Evolutionary conservation across 2,888 invertebrate species (phyloP).

Genomic region (Anticlea derivata): DNA sequence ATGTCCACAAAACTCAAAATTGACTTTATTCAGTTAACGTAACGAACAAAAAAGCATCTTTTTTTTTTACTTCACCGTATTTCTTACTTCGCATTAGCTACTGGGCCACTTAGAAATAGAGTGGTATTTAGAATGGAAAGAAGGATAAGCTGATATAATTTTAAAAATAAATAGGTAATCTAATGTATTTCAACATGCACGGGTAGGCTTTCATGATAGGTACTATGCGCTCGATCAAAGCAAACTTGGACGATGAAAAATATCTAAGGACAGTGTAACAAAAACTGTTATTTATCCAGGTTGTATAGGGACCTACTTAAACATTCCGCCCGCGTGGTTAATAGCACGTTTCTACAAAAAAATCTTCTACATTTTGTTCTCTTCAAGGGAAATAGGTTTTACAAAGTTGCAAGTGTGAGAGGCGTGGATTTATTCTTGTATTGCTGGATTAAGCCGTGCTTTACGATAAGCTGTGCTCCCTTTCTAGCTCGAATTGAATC

Average conservation of each 20-base stretch:
- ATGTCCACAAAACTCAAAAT: too few relatives aligned
- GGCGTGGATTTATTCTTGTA: constrained; percentile 51
- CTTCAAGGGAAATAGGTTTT: constrained; percentile 40
- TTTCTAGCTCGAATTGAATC: constrained; percentile 52
- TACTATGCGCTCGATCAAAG: constrained; percentile 30
- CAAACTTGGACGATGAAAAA: constrained; percentile 23
- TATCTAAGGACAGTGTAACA: constrained; percentile 30
- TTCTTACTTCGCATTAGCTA: too few relatives aligned
- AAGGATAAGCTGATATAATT: too few relatives aligned
- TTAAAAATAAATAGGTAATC: too few relatives aligned
- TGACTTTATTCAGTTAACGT: too few relatives aligned
- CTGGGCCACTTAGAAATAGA: too few relatives aligned
- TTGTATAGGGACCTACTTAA: constrained; percentile 37
- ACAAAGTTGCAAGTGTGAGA: constrained; percentile 48
- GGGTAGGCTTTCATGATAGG: constrained; percentile 11
- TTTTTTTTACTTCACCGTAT: too few relatives aligned
- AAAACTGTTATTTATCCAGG: constrained; percentile 36
- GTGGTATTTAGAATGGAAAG: too few relatives aligned
- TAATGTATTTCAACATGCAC: constrained; percentile 1
- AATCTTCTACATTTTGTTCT: constrained; percentile 47
- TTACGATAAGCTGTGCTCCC: constrained; percentile 49
- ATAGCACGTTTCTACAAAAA: constrained; percentile 47
- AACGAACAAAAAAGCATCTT: too few relatives aligned
- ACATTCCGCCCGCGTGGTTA: constrained; percentile 45
- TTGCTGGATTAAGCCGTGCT: constrained; percentile 54